Evolutionary conservation across 2,888 invertebrate species (phyloP).

Genomic region (Drosophila merina): DNA sequence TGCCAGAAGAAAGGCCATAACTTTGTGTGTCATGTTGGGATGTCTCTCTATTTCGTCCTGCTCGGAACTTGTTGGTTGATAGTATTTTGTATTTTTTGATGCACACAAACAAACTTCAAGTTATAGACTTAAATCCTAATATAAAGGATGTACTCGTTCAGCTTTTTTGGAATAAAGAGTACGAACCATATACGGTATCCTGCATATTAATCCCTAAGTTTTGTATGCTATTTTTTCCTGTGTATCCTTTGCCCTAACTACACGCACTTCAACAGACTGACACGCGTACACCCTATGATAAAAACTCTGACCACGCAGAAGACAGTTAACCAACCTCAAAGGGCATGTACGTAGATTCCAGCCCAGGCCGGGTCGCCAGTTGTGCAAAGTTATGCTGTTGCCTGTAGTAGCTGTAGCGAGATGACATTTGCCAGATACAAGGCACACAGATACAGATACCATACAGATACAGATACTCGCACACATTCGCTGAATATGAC

Average conservation of each 20-base stretch:
- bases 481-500: constrained; percentile 35
- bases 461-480: constrained; percentile 52
- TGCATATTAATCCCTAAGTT: no score
- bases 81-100: constrained; percentile 32
- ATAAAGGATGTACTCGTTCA: no score
- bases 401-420: constrained; percentile 54
- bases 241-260: constrained; percentile 51
- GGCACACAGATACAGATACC: constrained; percentile 67
- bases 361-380: constrained; percentile 46
- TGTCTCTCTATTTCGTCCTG: constrained; percentile 32
- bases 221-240: neutral
- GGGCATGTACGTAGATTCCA: constrained; percentile 23
- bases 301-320: constrained; percentile 56
- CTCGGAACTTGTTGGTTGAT: constrained; percentile 16
- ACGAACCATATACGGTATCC: no score
- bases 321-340: constrained; percentile 71
- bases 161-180: no score
- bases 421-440: constrained; percentile 80
- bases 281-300: constrained; percentile 32
- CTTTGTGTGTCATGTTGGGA: constrained; percentile 44
- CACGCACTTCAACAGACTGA: constrained; percentile 31
- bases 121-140: no score
- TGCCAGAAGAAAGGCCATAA: constrained; percentile 40
- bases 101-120: neutral
- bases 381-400: constrained; percentile 62